Percentiles rank a stretch among this genome's conserved stretches.
phyloP scores from a whole-genome alignment of 2,888 invertebrate genomes.

The Tenthredo scrophulariae region DNA sequence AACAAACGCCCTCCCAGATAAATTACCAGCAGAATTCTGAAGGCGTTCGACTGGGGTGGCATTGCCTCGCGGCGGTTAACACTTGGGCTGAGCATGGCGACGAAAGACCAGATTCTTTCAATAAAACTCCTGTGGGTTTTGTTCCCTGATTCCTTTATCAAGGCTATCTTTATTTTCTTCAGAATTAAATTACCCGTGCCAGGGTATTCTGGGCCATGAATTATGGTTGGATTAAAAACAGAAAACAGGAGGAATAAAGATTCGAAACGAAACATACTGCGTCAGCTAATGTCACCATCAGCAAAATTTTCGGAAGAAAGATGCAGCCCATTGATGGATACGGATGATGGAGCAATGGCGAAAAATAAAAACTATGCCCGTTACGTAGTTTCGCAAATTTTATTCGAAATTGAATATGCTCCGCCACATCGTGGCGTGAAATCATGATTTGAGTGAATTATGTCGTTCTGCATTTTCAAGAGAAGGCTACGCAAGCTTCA shows the following conservation, averaged over 20 bases:
- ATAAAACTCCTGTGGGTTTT: slow-evolving; percentile 43
- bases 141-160: slow-evolving; percentile 44
- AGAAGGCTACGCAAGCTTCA: too few species aligned
- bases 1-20: slow-evolving; percentile 27
- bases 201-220: background rate
- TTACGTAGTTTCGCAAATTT: background rate
- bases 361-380: too few species aligned
- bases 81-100: slow-evolving; percentile 34
- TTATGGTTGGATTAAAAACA: background rate
- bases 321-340: background rate
- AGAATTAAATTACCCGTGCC: slow-evolving; percentile 32
- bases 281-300: background rate
- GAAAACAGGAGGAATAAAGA: background rate
- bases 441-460: background rate
- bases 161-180: slow-evolving; percentile 33
- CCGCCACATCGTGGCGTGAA: background rate
- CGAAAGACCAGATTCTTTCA: slow-evolving; percentile 48
- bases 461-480: background rate
- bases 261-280: background rate
- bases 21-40: slow-evolving; percentile 42
- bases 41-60: slow-evolving; percentile 34
- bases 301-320: background rate
- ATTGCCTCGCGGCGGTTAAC: slow-evolving; percentile 43
- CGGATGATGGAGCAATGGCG: too few species aligned
- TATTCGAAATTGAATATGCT: background rate